Base-by-base conservation (phyloP, 2,113 vertebrate species). In the Cacatua alba region DNA sequence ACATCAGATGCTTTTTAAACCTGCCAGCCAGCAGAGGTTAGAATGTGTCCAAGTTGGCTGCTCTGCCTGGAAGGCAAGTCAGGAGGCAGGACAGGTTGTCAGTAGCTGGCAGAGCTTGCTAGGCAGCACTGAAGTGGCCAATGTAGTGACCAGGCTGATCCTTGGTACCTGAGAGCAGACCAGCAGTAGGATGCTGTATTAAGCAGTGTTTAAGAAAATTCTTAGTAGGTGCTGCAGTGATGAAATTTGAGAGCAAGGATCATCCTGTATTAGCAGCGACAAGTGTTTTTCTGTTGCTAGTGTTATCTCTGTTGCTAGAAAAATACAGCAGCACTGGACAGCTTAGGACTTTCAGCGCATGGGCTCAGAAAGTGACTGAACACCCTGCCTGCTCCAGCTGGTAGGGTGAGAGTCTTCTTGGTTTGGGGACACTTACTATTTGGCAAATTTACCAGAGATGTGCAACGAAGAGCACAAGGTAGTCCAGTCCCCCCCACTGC, bases 41-140 rank as follows among this genome's bases (percentile, higher is more conserved):
- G 2, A 18, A 4, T n/a, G 33, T n/a, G 28, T 31, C 12, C 4
- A 0, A 29, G 43, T 17, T 57, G n/a, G 33, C 55, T 59, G 18
- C 39, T 65, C 39, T 76, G 44, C 39, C 49, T 41, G 29, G 13
- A 31, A 35, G 51, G 29, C 33, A 16, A 20, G 44, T 16, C 53
- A 39, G 74, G 67, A 46, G 41, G n/a, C 39, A 37, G 87, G 37
- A 9, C 13, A 18, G 64, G 59, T 17, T 60, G 51, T 28, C 25
- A 17, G 41, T 11, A 39, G 35, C 24, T 76, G 55, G 31, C 48
- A 46, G 55, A 69, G 33, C 11, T 26, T 4, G 2, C 28, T 12
- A 55, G 7, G 10, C 43, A 64, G 25, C 29, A 4, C 31, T 9
- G 29, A 29, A 48, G 15, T 43, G 52, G 18, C 53, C 11, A 2